These are phyloP conservation scores for Netta rufina DNA, from an alignment of 2,797 vertebrate genomes.

Conservation along the genomic window DNA sequence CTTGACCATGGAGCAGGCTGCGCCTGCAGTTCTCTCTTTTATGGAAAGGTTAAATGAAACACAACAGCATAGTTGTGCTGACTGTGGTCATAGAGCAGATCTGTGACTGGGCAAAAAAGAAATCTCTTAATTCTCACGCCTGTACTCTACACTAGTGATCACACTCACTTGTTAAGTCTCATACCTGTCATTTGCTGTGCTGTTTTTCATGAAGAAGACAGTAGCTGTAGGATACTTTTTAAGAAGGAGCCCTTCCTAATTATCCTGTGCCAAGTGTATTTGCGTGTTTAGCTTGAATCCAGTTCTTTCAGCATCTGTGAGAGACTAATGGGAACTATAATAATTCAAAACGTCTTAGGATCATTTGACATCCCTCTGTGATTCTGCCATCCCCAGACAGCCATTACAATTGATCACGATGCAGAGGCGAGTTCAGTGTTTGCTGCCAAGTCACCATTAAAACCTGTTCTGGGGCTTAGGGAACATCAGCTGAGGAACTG, in stretches of 20 bases:
- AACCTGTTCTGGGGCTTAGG: not conserved
- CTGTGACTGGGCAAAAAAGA: not conserved
- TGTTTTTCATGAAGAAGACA: not conserved
- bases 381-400: not conserved
- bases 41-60: conserved; percentile 12
- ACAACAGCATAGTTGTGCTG: not conserved
- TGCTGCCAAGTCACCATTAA: not conserved
- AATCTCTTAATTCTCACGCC: not conserved
- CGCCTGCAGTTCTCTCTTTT: conserved; percentile 9
- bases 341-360: not conserved
- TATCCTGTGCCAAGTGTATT: not conserved
- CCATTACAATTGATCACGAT: rapidly evolving
- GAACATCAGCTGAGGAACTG: not conserved
- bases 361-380: not conserved
- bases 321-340: not conserved
- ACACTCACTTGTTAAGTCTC: not conserved
- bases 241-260: not conserved
- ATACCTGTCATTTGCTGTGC: not conserved
- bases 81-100: not conserved
- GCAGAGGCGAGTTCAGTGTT: not conserved
- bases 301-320: not conserved
- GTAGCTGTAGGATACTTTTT: not conserved
- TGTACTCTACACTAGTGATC: not conserved
- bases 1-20: not conserved
- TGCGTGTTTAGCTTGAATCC: not conserved